Conservation (phyloP, 2,113 vertebrate genomes). For the Cryptotis parvus region DNA sequence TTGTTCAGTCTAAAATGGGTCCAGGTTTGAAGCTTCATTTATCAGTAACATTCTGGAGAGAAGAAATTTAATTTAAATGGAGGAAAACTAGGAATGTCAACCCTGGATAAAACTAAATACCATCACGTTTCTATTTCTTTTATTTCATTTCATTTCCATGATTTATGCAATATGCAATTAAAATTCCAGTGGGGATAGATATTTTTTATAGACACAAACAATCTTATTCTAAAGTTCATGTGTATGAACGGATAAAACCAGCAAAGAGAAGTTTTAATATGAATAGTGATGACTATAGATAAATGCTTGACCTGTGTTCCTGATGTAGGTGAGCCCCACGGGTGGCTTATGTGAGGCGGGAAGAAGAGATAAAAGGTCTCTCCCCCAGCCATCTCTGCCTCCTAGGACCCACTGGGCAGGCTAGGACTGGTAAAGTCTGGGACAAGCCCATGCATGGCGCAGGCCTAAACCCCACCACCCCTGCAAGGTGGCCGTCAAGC, state of each 20-base stretch:
- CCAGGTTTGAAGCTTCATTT: not conserved
- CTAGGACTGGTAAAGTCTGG: too few species aligned
- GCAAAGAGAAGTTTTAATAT: not conserved
- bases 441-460: too few species aligned
- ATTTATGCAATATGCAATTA: not conserved
- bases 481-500: too few species aligned
- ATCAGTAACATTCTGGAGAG: not conserved
- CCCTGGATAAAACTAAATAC: constrained; percentile 34
- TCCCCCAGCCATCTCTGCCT: too few species aligned
- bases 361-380: too few species aligned
- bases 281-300: not conserved
- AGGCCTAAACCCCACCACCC: too few species aligned
- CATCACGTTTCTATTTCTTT: constrained; percentile 14
- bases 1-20: not conserved
- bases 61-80: constrained; percentile 33
- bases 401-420: too few species aligned
- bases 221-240: not conserved
- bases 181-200: not conserved
- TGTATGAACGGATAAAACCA: constrained; percentile 27
- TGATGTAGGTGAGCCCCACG: too few species aligned
- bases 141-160: constrained; percentile 42
- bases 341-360: too few species aligned
- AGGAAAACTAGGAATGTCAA: not conserved
- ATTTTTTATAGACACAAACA: constrained; percentile 21
- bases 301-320: not conserved